These are phyloP conservation scores for Sciurus vulgaris DNA, from an alignment of 2,797 vertebrate genomes.

Conservation along the genomic window DNA sequence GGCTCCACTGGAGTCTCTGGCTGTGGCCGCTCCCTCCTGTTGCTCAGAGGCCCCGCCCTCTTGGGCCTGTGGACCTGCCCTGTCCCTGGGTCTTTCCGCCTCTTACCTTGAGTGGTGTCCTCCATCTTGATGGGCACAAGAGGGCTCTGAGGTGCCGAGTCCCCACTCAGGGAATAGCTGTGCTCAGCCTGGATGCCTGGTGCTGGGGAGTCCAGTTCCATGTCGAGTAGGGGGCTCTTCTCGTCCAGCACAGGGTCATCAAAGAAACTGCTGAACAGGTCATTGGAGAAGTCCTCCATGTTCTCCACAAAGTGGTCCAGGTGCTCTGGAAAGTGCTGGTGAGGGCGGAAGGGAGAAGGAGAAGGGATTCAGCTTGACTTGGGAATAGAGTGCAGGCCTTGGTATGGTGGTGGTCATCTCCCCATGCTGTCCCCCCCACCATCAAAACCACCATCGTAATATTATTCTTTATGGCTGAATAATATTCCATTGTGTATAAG, in stretches of 20 bases:
- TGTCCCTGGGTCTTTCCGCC: not conserved
- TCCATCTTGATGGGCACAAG: slow-evolving; percentile 97
- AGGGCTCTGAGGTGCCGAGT: slow-evolving; percentile 98
- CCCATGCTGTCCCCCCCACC: not conserved
- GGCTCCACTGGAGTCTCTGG: not conserved
- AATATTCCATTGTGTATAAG: too few relatives aligned
- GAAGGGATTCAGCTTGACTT: not conserved
- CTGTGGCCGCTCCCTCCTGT: not conserved
- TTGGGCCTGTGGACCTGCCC: not conserved
- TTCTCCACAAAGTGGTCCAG: slow-evolving; percentile 97
- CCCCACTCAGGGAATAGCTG: slow-evolving; percentile 98
- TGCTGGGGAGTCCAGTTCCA: slow-evolving; percentile 94
- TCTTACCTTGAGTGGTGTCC: slow-evolving; percentile 92
- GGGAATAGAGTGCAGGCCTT: not conserved
- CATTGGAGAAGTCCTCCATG: slow-evolving; percentile 99
- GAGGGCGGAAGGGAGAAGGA: slow-evolving; percentile 45
- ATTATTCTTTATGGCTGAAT: too few relatives aligned
- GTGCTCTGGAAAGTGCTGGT: slow-evolving; percentile 88
- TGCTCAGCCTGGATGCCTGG: slow-evolving; percentile 98
- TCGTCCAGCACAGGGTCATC: slow-evolving; percentile 96
- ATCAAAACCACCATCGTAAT: too few relatives aligned
- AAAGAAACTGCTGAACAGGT: slow-evolving; percentile 98
- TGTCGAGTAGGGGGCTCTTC: slow-evolving; percentile 94
- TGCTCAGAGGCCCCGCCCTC: not conserved
- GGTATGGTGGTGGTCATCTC: not conserved